These are phyloP conservation scores for Sebastes kiyomatsui DNA, from an alignment of 2,797 vertebrate species.

Conservation along the genomic window DNA sequence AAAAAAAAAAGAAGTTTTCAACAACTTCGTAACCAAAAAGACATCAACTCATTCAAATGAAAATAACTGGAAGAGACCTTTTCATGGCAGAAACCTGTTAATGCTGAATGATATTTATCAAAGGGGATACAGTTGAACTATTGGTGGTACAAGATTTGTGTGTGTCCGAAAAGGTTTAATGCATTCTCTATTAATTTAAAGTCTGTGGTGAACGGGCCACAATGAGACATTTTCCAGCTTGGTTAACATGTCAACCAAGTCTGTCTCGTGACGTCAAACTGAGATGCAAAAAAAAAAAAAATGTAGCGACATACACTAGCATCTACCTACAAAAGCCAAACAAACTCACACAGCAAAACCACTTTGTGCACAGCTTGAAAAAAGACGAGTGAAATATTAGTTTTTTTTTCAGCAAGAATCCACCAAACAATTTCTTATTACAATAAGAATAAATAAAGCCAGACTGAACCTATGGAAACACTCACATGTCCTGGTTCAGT, in stretches of 20 bases:
- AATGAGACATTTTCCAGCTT: slow-evolving; percentile 30
- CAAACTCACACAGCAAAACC: slow-evolving; percentile 73
- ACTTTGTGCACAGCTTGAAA: slow-evolving; percentile 76
- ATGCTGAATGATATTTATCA: slow-evolving; percentile 34
- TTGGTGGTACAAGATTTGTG: background rate
- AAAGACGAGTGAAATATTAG: slow-evolving; percentile 57
- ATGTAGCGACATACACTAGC: slow-evolving; percentile 53
- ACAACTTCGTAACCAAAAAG: slow-evolving; percentile 29
- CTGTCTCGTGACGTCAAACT: slow-evolving; percentile 24
- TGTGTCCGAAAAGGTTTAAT: slow-evolving; percentile 17
- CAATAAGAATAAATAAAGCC: slow-evolving; percentile 83
- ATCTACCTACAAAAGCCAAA: slow-evolving; percentile 70
- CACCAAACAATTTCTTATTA: slow-evolving; percentile 72
- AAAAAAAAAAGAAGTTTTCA: slow-evolving; percentile 20
- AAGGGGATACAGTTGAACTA: slow-evolving; percentile 19
- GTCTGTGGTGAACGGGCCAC: background rate
- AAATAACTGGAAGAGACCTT: slow-evolving; percentile 32
- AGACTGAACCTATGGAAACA: slow-evolving; percentile 76
- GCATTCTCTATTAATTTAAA: slow-evolving; percentile 11
- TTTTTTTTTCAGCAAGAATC: slow-evolving; percentile 64
- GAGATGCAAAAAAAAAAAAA: slow-evolving; percentile 19
- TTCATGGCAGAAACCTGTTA: slow-evolving; percentile 26
- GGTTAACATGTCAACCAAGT: slow-evolving; percentile 29
- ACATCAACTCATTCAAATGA: slow-evolving; percentile 46
- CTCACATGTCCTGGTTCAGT: slow-evolving; percentile 62